Evolutionary conservation across 2,888 invertebrate genomes (phyloP).

Genomic region (Elegia similella): DNA sequence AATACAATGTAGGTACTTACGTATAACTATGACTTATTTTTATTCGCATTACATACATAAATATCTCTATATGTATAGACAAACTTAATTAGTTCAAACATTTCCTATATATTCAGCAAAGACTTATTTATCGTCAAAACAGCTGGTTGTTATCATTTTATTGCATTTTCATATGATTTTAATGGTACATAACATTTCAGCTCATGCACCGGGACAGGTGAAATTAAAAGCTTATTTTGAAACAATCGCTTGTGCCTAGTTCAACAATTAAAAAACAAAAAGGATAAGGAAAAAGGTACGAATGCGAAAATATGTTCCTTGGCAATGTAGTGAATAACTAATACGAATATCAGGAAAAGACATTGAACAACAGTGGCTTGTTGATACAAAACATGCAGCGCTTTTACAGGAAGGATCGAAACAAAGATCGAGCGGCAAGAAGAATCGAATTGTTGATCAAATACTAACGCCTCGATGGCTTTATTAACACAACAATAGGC

Average conservation of each 20-base stretch:
- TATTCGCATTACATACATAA: not conserved
- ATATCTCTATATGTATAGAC: not conserved
- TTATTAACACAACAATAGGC: not conserved
- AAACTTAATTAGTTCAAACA: too few relatives aligned
- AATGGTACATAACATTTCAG: too few relatives aligned
- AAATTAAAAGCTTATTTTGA: too few relatives aligned
- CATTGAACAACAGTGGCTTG: not conserved
- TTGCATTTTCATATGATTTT: too few relatives aligned
- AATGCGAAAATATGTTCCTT: slow-evolving; percentile 4
- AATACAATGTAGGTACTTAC: not conserved
- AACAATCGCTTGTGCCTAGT: too few relatives aligned
- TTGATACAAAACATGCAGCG: not conserved
- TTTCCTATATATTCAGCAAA: too few relatives aligned
- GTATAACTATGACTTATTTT: not conserved
- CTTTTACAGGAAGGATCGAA: not conserved
- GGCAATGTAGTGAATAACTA: slow-evolving; percentile 18
- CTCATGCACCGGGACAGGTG: too few relatives aligned
- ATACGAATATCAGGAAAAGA: slow-evolving; percentile 1
- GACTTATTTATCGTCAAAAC: too few relatives aligned
- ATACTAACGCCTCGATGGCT: not conserved
- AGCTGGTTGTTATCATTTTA: too few relatives aligned
- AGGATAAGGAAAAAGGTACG: not conserved
- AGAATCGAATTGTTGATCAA: not conserved
- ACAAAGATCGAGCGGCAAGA: not conserved
- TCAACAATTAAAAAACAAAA: too few relatives aligned